phyloP scores from a whole-genome alignment of 2,797 vertebrate species.

The Otolemur crassicaudatus region DNA sequence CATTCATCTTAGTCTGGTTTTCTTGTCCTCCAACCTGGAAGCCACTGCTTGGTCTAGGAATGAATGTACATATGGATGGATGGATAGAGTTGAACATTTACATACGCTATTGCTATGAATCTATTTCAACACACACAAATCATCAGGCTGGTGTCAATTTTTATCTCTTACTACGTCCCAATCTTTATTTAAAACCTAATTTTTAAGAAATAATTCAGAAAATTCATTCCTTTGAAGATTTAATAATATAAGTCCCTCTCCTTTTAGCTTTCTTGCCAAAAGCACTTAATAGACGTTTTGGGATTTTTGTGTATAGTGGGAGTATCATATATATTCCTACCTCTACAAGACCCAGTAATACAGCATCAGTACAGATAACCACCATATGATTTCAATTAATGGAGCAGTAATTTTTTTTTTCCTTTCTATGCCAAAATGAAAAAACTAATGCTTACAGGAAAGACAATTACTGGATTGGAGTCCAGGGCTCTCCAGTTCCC shows the following conservation, averaged over 20 bases:
- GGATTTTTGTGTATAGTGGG: neutral
- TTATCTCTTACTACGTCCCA: neutral
- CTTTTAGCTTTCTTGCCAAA: conserved; percentile 24
- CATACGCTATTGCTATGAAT: neutral
- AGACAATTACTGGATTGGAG: conserved; percentile 53
- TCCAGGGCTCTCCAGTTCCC: conserved; percentile 44
- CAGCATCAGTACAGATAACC: conserved; percentile 17
- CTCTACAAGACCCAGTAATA: neutral
- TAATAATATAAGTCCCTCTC: neutral
- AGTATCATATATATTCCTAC: neutral
- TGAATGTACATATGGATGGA: neutral
- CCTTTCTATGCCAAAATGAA: conserved; percentile 60
- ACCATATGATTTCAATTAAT: conserved; percentile 57
- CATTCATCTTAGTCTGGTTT: neutral
- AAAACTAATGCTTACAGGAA: conserved; percentile 40
- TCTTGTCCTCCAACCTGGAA: neutral
- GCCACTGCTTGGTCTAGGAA: neutral
- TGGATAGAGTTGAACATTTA: neutral
- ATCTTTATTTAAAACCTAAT: conserved; percentile 42
- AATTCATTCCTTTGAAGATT: conserved; percentile 38
- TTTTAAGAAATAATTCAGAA: conserved; percentile 33
- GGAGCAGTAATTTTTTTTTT: conserved; percentile 39
- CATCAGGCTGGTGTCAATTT: neutral
- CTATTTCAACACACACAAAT: neutral
- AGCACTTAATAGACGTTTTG: neutral